Conservation (phyloP, 92 coral and sea anemone species). For the Epizoanthus stellaris region DNA sequence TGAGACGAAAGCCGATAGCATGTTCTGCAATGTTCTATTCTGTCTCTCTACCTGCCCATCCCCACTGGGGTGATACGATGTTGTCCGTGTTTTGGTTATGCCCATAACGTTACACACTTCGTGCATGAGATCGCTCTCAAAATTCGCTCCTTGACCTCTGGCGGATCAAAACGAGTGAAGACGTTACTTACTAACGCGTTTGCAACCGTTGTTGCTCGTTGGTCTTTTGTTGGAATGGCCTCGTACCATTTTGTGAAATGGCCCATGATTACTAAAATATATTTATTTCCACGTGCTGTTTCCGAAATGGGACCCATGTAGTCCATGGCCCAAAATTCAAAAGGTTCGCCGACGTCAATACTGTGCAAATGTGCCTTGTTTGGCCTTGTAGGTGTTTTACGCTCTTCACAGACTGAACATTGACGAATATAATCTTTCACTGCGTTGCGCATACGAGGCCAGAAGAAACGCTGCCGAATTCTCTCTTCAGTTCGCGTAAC, state of each 20-base stretch:
- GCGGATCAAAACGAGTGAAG: constrained; percentile 44
- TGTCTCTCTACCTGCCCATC: constrained; percentile 65
- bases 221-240: constrained; percentile 30
- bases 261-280: constrained; percentile 24
- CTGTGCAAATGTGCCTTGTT: constrained; percentile 40
- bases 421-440: constrained; percentile 14
- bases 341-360: constrained; percentile 44
- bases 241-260: constrained; percentile 44
- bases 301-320: constrained; percentile 27
- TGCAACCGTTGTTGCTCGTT: constrained; percentile 36
- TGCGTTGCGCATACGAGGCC: constrained; percentile 29
- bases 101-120: constrained; percentile 61
- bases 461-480: constrained; percentile 32
- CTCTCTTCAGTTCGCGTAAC: constrained; percentile 8
- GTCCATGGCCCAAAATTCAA: constrained; percentile 59
- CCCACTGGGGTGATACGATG: constrained; percentile 58
- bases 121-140: constrained; percentile 54
- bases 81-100: constrained; percentile 51
- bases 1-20: constrained; percentile 57
- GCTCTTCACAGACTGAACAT: constrained; percentile 29
- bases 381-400: constrained; percentile 1
- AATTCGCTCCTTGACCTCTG: constrained; percentile 50
- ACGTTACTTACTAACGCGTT: constrained; percentile 11
- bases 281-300: constrained; percentile 25
- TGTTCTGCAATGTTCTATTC: constrained; percentile 57